Evolutionary conservation across 2,113 vertebrate species (phyloP).

Genomic region (Piaya cayana): DNA sequence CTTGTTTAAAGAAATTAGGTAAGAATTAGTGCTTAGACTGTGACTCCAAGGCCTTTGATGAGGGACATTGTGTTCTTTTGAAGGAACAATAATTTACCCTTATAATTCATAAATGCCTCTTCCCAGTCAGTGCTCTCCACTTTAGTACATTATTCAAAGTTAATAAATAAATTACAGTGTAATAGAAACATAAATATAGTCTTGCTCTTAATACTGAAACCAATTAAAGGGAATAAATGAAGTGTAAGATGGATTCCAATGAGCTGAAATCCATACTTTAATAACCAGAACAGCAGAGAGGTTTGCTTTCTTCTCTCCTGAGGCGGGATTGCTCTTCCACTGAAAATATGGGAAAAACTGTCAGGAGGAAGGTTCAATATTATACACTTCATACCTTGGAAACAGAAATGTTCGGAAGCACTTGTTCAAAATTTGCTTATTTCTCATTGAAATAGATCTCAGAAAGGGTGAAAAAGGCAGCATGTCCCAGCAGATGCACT

Average conservation of each 20-base stretch:
- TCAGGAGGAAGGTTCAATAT: neutral
- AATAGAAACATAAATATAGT: constrained; percentile 19
- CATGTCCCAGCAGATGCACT: neutral
- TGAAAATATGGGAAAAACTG: neutral
- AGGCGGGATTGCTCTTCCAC: neutral
- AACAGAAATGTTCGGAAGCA: fast-evolving
- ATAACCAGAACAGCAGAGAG: neutral
- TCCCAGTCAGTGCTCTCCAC: neutral
- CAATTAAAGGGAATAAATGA: neutral
- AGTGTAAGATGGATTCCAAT: neutral
- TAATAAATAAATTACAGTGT: constrained; percentile 29
- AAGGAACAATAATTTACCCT: neutral
- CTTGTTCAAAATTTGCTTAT: neutral
- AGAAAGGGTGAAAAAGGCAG: neutral
- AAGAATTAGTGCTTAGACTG: neutral
- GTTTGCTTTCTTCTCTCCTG: neutral
- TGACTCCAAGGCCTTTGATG: neutral
- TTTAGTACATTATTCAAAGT: constrained; percentile 6
- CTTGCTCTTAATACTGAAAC: neutral
- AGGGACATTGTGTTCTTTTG: neutral
- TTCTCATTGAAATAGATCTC: neutral
- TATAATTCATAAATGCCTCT: neutral
- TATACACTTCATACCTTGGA: neutral
- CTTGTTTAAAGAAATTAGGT: neutral
- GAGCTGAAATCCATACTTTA: neutral